Percentiles rank a stretch among this genome's conserved stretches.
phyloP scores from a whole-genome alignment of 2,113 vertebrate genomes.

The Nothobranchius furzeri region DNA sequence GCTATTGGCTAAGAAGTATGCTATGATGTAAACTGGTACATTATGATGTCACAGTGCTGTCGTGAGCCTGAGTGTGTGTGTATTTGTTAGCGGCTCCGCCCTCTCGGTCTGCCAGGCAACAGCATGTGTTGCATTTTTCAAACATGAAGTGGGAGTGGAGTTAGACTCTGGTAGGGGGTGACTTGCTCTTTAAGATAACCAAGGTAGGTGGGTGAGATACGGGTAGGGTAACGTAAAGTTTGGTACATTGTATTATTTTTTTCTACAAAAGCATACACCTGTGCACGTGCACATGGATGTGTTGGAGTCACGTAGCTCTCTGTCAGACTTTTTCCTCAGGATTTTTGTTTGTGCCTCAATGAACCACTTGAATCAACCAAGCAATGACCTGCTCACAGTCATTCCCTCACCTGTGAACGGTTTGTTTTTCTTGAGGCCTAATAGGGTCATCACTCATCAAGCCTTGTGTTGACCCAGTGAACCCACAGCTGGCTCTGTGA shows the following conservation, averaged over 20 bases:
- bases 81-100: too few relatives aligned
- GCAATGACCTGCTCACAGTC: constrained; percentile 62
- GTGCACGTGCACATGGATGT: constrained; percentile 2
- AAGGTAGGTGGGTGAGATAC: too few relatives aligned
- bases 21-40: too few relatives aligned
- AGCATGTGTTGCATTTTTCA: too few relatives aligned
- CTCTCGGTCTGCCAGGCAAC: too few relatives aligned
- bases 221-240: too few relatives aligned
- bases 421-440: constrained; percentile 45
- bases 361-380: constrained; percentile 51
- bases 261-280: neutral
- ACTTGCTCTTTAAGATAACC: too few relatives aligned
- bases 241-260: neutral
- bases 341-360: constrained; percentile 47
- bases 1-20: too few relatives aligned
- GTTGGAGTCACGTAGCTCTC: constrained; percentile 14
- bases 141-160: too few relatives aligned
- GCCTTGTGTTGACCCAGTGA: constrained; percentile 31
- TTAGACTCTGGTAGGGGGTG: too few relatives aligned
- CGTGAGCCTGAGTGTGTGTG: too few relatives aligned
- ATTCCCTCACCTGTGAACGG: constrained; percentile 54
- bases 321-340: constrained; percentile 51
- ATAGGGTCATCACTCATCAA: constrained; percentile 43
- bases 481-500: constrained; percentile 1
- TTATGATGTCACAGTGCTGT: too few relatives aligned